Base-by-base conservation (phyloP, 53 echinoderm and acorn worm species). In the Crossaster papposus region DNA sequence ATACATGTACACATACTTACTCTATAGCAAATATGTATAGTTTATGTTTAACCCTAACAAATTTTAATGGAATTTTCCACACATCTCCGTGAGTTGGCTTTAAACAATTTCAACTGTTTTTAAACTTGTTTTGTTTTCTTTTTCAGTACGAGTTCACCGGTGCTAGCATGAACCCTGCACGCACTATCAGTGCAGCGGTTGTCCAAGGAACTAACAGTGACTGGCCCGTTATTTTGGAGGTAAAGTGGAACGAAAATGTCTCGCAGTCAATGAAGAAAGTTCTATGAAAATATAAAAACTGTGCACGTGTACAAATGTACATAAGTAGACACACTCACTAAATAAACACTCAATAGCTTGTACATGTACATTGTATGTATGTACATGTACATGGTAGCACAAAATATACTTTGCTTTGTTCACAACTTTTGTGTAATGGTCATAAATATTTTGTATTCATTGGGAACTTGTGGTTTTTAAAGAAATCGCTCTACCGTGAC, bases 141-240 rank as follows among this genome's bases (percentile, higher is more conserved):
- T 78, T 78, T 78, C 36, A 99, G 99, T 99, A 93, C 81, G 92
- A 93, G 54, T 96, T 99, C 79, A 95, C 99, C 23, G 92, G 96
- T 62, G 99, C 99, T 51, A 96, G 92, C 83, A 96, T 99, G 96
- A 99, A 99, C 80, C 99, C 99, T 63, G 94, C 93, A 30, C 93
- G 99, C 74, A 94, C 94, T 2, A 18, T 99, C 38, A 91, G 92
- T 22, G 90, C 99, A 20, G 89, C 96, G 0, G 82, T 99, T 20
- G 78, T 99, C 37, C 77, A 90, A 9, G 70, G 77, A 33, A 79
- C 81, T 30, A 58, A 81, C 15, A 84, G 76, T 14, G 68, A 70
- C 10, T 99, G 99, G 99, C 93, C 89, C 1, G 88, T 89, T 53
- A 71, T 93, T 79, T 73, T 95, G 35, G 95, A 95, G 95, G 95